Percentiles rank a stretch among this genome's conserved stretches.
These are phyloP conservation scores for Drosophila lutescens DNA, from an alignment of 2,888 invertebrate species.

Conservation along the genomic window DNA sequence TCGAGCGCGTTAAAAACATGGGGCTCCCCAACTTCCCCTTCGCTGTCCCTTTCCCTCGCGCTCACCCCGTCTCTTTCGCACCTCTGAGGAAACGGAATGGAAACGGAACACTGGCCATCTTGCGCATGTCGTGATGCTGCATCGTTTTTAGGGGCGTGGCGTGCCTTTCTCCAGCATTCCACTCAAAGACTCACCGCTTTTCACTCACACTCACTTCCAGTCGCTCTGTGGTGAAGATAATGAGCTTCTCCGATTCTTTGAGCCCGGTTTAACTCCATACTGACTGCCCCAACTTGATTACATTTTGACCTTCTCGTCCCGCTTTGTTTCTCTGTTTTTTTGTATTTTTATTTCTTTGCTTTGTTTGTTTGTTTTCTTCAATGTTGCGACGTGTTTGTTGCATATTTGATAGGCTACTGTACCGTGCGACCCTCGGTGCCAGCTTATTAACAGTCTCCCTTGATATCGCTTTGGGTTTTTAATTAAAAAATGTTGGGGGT, in stretches of 20 bases:
- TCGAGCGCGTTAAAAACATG: conserved; percentile 77
- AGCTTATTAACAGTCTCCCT: conserved; percentile 72
- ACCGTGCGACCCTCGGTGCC: conserved; percentile 30
- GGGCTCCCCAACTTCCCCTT: conserved; percentile 46
- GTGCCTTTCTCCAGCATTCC: conserved; percentile 5
- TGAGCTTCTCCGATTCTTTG: conserved; percentile 54
- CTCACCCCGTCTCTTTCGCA: conserved; percentile 21
- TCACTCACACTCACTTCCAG: conserved; percentile 13
- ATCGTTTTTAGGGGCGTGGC: conserved; percentile 55
- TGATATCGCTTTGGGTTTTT: conserved; percentile 53
- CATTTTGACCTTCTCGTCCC: conserved; percentile 71
- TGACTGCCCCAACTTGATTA: conserved; percentile 61
- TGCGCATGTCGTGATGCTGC: conserved; percentile 61
- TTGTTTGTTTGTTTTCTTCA: conserved; percentile 42
- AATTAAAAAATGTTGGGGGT: conserved; percentile 51
- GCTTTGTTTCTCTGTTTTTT: conserved; percentile 27
- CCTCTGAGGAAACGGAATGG: conserved; percentile 52
- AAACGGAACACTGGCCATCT: conserved; percentile 69
- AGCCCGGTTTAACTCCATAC: conserved; percentile 12
- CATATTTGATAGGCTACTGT: conserved; percentile 73
- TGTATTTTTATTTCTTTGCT: conserved; percentile 7
- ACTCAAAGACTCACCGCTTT: conserved; percentile 32
- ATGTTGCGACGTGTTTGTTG: conserved; percentile 67
- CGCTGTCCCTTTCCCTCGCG: conserved; percentile 14
- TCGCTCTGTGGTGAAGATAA: conserved; percentile 60